Percentiles rank a stretch among this genome's conserved stretches.
These are phyloP conservation scores for Drosophila tanythrix DNA, from an alignment of 2,888 invertebrate species.

Conservation along the genomic window DNA sequence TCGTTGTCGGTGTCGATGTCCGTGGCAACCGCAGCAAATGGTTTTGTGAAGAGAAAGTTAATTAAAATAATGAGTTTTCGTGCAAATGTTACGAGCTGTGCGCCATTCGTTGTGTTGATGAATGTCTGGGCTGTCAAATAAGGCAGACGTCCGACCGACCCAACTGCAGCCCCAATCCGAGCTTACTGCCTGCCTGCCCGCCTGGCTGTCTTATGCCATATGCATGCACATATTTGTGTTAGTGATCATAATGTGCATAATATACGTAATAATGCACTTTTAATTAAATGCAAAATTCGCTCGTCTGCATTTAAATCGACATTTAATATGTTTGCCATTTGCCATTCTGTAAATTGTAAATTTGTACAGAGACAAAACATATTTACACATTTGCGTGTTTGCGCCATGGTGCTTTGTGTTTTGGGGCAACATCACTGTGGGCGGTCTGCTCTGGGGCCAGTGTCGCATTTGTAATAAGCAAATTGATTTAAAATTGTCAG, in stretches of 20 bases:
- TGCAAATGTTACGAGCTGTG: constrained; percentile 64
- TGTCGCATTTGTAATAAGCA: constrained; percentile 65
- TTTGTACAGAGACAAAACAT: constrained; percentile 58
- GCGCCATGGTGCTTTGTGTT: constrained; percentile 41
- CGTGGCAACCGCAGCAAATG: constrained; percentile 65
- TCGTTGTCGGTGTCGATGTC: constrained; percentile 55
- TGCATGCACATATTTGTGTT: constrained; percentile 25
- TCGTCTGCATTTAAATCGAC: constrained; percentile 52
- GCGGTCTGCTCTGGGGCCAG: constrained; percentile 14
- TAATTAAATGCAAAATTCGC: constrained; percentile 72
- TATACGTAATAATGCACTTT: constrained; percentile 76
- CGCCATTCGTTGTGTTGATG: constrained; percentile 60
- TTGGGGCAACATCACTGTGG: constrained; percentile 22
- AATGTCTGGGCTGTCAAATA: constrained; percentile 70
- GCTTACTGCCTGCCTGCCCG: constrained; percentile 9
- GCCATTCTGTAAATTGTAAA: constrained; percentile 51
- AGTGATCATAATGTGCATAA: constrained; percentile 39
- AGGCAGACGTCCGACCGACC: constrained; percentile 38
- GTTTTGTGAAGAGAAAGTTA: constrained; percentile 82
- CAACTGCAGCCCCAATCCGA: constrained; percentile 24
- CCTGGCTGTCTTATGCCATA: constrained; percentile 42
- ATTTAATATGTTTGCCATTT: constrained; percentile 59
- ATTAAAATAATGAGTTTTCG: constrained; percentile 83
- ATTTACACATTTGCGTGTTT: constrained; percentile 44
- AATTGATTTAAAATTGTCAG: constrained; percentile 77